Conservation (phyloP, 2,113 vertebrate species). For the Physeter macrocephalus region DNA sequence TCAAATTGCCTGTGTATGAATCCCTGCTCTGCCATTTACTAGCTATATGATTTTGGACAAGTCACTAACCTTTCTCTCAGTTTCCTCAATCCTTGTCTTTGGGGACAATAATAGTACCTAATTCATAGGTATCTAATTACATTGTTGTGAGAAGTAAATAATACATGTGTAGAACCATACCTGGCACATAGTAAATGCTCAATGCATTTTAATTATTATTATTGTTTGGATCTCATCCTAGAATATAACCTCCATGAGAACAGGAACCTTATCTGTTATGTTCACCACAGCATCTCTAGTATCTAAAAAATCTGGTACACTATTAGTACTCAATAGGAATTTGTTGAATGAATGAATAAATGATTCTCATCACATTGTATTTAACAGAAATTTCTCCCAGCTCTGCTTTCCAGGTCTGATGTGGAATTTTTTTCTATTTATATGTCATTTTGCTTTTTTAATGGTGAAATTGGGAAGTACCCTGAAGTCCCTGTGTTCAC, state of each 20-base stretch:
- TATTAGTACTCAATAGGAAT: neutral
- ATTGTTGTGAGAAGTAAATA: neutral
- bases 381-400: neutral
- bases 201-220: neutral
- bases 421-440: neutral
- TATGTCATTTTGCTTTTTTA: neutral
- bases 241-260: neutral
- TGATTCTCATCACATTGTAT: neutral
- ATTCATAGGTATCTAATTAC: neutral
- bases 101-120: neutral
- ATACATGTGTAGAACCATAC: neutral
- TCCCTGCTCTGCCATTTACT: neutral
- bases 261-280: neutral
- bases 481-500: neutral
- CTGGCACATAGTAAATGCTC: neutral
- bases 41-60: neutral
- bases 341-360: conserved; percentile 3
- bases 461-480: neutral
- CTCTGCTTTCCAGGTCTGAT: neutral
- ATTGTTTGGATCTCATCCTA: neutral
- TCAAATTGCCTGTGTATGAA: neutral
- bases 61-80: neutral
- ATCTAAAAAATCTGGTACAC: neutral
- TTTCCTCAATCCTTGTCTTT: neutral
- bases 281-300: neutral